Percentiles rank a stretch among this genome's conserved stretches.
phyloP scores from a whole-genome alignment of 2,888 invertebrate genomes.

The Xestia sexstrigata region DNA sequence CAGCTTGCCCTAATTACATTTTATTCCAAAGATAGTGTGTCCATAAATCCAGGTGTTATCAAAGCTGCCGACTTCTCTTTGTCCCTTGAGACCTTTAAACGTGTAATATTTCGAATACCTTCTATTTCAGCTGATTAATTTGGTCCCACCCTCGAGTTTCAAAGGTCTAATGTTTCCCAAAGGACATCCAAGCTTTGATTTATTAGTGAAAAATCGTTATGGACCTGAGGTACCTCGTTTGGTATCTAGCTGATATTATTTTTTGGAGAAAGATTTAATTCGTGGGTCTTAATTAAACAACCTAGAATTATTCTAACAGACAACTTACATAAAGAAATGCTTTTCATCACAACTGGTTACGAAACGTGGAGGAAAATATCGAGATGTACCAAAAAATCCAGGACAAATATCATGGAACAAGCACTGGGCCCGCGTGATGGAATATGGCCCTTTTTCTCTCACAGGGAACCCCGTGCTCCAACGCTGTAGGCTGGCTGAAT shows the following conservation, averaged over 20 bases:
- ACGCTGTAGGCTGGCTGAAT: neutral
- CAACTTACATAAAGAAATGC: neutral
- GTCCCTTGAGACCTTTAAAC: constrained; percentile 20
- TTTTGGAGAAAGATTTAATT: neutral
- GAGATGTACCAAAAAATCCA: neutral
- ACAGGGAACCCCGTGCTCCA: neutral
- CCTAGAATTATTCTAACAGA: neutral
- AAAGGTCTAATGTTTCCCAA: constrained; percentile 57
- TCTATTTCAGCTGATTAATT: constrained; percentile 52
- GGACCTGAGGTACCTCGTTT: neutral
- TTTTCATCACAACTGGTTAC: neutral
- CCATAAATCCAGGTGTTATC: constrained; percentile 6
- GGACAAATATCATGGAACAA: neutral
- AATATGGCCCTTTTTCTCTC: neutral
- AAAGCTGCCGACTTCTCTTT: constrained; percentile 14
- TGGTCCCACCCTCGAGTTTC: constrained; percentile 32
- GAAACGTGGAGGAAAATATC: neutral
- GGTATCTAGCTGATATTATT: constrained; percentile 17
- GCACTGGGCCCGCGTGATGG: neutral
- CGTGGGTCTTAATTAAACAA: neutral
- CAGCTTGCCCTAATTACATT: neutral
- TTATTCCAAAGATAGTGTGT: constrained; percentile 1
- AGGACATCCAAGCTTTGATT: constrained; percentile 52
- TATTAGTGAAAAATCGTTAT: constrained; percentile 28
- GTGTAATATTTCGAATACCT: constrained; percentile 35